These are phyloP conservation scores for Chaenodraco wilsoni DNA, from an alignment of 2,797 vertebrate genomes.

Conservation along the genomic window DNA sequence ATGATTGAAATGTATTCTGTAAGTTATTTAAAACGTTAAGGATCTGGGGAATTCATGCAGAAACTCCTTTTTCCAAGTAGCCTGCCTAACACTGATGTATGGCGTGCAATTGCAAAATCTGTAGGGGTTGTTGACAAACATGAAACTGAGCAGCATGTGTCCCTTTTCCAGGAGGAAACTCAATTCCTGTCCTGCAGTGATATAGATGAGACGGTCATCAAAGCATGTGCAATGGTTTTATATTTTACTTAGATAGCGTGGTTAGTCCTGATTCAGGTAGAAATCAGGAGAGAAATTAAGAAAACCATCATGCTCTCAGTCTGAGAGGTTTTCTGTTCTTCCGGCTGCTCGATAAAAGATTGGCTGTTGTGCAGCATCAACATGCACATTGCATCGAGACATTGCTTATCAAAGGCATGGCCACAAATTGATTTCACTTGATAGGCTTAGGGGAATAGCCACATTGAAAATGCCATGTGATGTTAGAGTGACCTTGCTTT, in stretches of 20 bases:
- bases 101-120: constrained; percentile 36
- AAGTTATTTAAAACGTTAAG: constrained; percentile 24
- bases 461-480: constrained; percentile 40
- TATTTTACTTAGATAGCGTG: constrained; percentile 40
- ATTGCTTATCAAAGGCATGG: constrained; percentile 32
- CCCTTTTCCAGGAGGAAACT: constrained; percentile 65
- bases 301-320: constrained; percentile 12
- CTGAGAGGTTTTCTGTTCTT: constrained; percentile 8
- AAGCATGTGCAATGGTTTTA: constrained; percentile 39
- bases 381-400: constrained; percentile 14
- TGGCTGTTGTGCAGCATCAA: constrained; percentile 8
- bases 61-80: constrained; percentile 1
- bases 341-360: constrained; percentile 9
- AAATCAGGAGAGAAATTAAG: constrained; percentile 33
- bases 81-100: constrained; percentile 14
- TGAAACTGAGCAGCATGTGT: constrained; percentile 61
- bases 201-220: constrained; percentile 60
- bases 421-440: constrained; percentile 38
- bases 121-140: constrained; percentile 68
- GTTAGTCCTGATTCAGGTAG: constrained; percentile 41
- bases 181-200: constrained; percentile 66
- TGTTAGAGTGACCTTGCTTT: constrained; percentile 58
- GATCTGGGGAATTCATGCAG: constrained; percentile 21
- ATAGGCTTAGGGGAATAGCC: constrained; percentile 14
- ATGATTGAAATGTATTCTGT: constrained; percentile 13